These are phyloP conservation scores for Baccha elongata DNA, from an alignment of 2,888 invertebrate species.

Conservation along the genomic window DNA sequence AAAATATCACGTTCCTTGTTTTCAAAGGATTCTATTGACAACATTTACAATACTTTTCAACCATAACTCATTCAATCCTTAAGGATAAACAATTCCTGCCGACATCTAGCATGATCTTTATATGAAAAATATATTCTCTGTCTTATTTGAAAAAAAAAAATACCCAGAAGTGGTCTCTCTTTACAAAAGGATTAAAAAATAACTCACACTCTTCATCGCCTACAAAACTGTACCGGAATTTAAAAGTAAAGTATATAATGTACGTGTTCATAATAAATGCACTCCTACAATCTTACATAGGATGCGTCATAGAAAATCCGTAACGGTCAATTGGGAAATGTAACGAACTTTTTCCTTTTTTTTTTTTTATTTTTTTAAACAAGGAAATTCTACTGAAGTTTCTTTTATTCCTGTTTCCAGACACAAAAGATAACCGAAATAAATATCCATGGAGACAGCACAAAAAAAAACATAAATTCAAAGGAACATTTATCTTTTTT, in stretches of 20 bases:
- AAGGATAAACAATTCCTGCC: constrained; percentile 43
- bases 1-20: constrained; percentile 27
- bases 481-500: constrained; percentile 55
- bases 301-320: constrained; percentile 38
- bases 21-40: constrained; percentile 13
- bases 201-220: constrained; percentile 28
- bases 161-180: constrained; percentile 52
- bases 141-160: neutral
- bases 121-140: neutral
- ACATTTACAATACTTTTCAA: constrained; percentile 34
- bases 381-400: constrained; percentile 34
- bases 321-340: constrained; percentile 66
- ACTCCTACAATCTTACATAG: constrained; percentile 31
- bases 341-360: constrained; percentile 54
- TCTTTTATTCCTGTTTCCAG: constrained; percentile 32
- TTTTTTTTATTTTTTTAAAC: constrained; percentile 17
- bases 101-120: constrained; percentile 38
- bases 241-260: constrained; percentile 5
- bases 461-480: constrained; percentile 20
- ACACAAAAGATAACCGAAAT: constrained; percentile 57
- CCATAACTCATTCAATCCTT: constrained; percentile 52
- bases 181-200: constrained; percentile 50
- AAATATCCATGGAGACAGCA: constrained; percentile 41
- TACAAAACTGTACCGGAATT: constrained; percentile 5
- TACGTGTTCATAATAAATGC: neutral